A percentile compares a stretch with the other conserved stretches of the same genome.
These are phyloP conservation scores for Uromys caudimaculatus DNA, from an alignment of 2,797 vertebrate genomes.

Conservation along the genomic window DNA sequence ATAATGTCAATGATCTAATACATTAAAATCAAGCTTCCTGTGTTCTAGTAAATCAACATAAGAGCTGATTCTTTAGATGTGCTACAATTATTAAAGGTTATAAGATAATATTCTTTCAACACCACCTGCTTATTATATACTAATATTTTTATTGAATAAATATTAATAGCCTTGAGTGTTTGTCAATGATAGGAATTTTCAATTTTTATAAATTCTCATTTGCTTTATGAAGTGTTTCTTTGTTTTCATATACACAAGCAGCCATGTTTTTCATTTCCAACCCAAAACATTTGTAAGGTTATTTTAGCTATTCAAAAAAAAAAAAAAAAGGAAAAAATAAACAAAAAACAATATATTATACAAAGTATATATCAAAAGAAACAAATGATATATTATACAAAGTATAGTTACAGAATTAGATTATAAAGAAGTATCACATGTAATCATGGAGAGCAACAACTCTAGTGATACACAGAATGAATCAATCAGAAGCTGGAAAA, in stretches of 20 bases:
- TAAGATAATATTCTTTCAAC: constrained; percentile 75
- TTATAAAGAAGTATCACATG: background rate
- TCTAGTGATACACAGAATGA: background rate
- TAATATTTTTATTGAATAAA: constrained; percentile 54
- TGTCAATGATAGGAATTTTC: constrained; percentile 50
- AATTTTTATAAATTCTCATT: too few species aligned
- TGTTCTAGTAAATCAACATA: constrained; percentile 78
- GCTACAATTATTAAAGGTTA: constrained; percentile 74
- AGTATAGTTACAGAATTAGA: background rate
- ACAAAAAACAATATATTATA: too few species aligned
- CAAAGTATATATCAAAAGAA: too few species aligned
- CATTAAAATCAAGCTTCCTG: constrained; percentile 82
- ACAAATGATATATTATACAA: background rate
- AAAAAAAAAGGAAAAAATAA: too few species aligned
- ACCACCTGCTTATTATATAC: constrained; percentile 76
- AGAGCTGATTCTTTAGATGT: constrained; percentile 82
- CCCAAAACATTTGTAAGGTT: constrained; percentile 43
- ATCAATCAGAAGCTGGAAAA: background rate
- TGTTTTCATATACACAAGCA: background rate
- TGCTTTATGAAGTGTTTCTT: constrained; percentile 80
- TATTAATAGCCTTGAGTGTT: constrained; percentile 70
- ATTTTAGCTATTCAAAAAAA: background rate
- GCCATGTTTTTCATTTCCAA: constrained; percentile 47
- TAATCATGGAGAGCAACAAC: background rate
- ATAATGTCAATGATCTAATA: constrained; percentile 73